Conservation (phyloP, 2,797 vertebrate species). For the Enteromius unitaeniatus region DNA sequence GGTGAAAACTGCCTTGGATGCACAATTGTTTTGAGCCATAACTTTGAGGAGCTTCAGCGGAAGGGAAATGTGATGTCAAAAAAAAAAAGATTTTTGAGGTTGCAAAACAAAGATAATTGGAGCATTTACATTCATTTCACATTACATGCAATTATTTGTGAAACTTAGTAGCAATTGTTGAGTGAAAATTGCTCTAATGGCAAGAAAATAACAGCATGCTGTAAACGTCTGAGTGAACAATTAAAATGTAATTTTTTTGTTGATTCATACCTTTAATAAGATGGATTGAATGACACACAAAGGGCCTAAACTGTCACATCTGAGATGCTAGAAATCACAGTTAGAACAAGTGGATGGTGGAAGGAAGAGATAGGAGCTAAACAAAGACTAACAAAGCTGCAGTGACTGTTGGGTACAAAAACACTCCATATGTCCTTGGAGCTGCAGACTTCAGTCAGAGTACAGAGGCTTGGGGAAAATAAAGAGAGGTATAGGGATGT, state of each 20-base stretch:
- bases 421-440: slow-evolving; percentile 6
- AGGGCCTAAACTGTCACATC: slow-evolving; percentile 11
- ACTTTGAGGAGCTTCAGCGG: neutral
- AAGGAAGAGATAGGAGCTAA: neutral
- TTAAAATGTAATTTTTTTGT: neutral
- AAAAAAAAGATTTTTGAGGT: neutral
- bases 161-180: neutral
- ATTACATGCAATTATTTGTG: neutral
- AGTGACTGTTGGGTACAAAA: slow-evolving; percentile 17
- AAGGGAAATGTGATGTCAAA: neutral
- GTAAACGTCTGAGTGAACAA: neutral
- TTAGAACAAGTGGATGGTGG: neutral
- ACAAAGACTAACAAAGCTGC: neutral
- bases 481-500: neutral
- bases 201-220: neutral
- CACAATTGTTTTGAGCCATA: neutral
- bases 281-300: neutral
- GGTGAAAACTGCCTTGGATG: neutral
- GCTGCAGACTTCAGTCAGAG: slow-evolving; percentile 16
- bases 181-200: too few species aligned
- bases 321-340: slow-evolving; percentile 1
- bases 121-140: neutral
- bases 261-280: neutral
- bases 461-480: neutral
- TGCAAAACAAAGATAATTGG: too few species aligned